phyloP scores from a whole-genome alignment of 2,888 invertebrate genomes.

The Drosophila colorata region DNA sequence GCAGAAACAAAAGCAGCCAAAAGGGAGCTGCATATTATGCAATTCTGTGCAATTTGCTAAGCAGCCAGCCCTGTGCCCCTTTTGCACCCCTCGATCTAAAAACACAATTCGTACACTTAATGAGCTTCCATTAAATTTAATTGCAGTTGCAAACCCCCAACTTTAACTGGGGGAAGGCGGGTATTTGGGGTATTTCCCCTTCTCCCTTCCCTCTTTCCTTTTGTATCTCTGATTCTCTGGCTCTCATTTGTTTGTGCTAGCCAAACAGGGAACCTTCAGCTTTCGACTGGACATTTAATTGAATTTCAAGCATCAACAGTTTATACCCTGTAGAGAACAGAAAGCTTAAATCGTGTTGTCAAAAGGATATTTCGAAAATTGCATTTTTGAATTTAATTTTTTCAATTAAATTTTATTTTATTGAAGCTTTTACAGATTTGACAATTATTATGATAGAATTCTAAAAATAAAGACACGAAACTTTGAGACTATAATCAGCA shows the following conservation, averaged over 20 bases:
- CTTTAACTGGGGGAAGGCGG: neutral
- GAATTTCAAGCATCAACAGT: constrained; percentile 31
- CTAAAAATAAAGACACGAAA: too few relatives aligned
- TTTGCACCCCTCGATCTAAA: constrained; percentile 2
- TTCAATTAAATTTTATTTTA: too few relatives aligned
- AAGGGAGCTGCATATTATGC: constrained; percentile 55
- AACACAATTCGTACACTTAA: constrained; percentile 67
- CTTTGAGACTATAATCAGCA: too few relatives aligned
- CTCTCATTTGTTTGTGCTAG: constrained; percentile 24
- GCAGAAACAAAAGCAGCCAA: neutral
- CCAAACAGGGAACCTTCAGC: constrained; percentile 28
- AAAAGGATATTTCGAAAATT: too few relatives aligned
- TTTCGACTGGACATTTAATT: constrained; percentile 47
- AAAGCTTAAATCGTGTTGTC: neutral
- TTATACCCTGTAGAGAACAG: constrained; percentile 19
- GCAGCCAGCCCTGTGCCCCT: neutral
- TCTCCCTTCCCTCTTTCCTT: neutral
- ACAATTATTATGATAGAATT: too few relatives aligned
- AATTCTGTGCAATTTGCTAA: constrained; percentile 53
- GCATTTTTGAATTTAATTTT: too few relatives aligned
- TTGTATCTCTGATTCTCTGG: neutral
- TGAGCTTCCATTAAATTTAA: constrained; percentile 79
- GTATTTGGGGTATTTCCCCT: neutral
- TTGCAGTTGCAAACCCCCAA: constrained; percentile 65
- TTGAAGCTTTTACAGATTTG: too few relatives aligned